These are phyloP conservation scores for Corythoichthys intestinalis DNA, from an alignment of 2,113 vertebrate species.

Conservation along the genomic window DNA sequence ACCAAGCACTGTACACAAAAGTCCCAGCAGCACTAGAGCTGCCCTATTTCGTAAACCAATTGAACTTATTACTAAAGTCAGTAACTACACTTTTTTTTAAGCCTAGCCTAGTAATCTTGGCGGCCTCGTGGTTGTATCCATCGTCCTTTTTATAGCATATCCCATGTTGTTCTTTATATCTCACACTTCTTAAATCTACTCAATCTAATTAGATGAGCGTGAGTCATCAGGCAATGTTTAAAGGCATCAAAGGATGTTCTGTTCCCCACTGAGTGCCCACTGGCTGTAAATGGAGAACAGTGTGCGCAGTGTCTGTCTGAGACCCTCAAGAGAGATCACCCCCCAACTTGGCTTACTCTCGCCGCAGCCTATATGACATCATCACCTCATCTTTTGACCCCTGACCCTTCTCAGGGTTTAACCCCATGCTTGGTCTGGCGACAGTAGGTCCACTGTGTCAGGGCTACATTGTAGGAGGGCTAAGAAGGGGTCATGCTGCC, in stretches of 20 bases:
- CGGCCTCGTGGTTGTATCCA: conserved; percentile 36
- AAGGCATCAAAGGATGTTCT: conserved; percentile 69
- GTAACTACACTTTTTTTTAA: conserved; percentile 14
- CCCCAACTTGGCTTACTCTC: conserved; percentile 29
- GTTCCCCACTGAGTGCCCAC: conserved; percentile 63
- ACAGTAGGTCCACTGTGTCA: conserved; percentile 65
- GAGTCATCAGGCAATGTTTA: conserved; percentile 73
- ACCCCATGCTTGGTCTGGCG: conserved; percentile 50
- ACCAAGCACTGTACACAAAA: neutral
- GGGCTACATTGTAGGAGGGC: conserved; percentile 39
- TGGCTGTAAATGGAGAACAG: conserved; percentile 66
- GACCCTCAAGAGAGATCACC: conserved; percentile 50
- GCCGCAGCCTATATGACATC: conserved; percentile 65
- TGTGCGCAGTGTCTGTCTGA: conserved; percentile 53
- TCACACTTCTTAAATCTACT: conserved; percentile 48
- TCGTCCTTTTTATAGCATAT: conserved; percentile 23
- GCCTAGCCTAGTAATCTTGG: conserved; percentile 27
- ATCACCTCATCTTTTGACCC: conserved; percentile 62
- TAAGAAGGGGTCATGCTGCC: conserved; percentile 47
- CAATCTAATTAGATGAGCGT: conserved; percentile 69
- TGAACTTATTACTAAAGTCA: neutral
- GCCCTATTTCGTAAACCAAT: neutral
- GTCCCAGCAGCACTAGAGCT: neutral
- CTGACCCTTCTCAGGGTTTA: conserved; percentile 58
- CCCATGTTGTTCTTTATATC: conserved; percentile 26